Base-by-base conservation (phyloP, 2,888 invertebrate genomes). In the Tryphoninae sp. region DNA sequence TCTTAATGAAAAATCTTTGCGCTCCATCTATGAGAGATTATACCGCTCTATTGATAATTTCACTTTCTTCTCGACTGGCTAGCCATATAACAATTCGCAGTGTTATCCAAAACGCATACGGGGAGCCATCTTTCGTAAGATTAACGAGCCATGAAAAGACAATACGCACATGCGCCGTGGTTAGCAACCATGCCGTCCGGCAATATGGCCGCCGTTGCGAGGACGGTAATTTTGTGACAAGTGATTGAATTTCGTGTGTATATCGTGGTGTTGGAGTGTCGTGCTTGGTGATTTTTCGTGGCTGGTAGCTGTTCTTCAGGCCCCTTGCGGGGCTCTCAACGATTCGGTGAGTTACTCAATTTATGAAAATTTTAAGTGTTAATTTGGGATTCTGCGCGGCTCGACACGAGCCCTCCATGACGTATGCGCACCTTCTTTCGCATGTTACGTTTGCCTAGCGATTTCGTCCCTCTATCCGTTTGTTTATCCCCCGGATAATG, bases 161-260 rank as follows among this genome's bases (percentile, higher is more conserved):
- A 22, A 13, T 40, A 53, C n/a, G 78, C 82, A 75, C 75, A 62
- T 67, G 78, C 71, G 78, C 26, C 40, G 19, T 2, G 19, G 45
- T 33, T 59, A 26, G 65, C 19, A 59, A 75, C 81, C 84, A 85
- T 85, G 83, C 81, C 80, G 83, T 84, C 87, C 85, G 86, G 86
- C 87, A 89, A 86, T 85, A 89, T 89, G 89, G 89, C 89, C 84
- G 89, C 87, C 85, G 83, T 84, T 82, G 86, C 72, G 85, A 86
- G 86, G 84, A 82, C 85, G 86, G 61, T 88, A 86, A 87, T 87
- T 87, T 84, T 87, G 88, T 89, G 89, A 89, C 87, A 88, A 89
- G 89, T 89, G 88, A 87, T 83, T 84, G 81, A 82, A 84, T 83
- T 80, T 64, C 77, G 86, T 85, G 87, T 84, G 86, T 88, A 84